Percentiles rank a stretch among this genome's conserved stretches.
phyloP scores from a whole-genome alignment of 1,140 invertebrate species.

The Teleopsis dalmanni region DNA sequence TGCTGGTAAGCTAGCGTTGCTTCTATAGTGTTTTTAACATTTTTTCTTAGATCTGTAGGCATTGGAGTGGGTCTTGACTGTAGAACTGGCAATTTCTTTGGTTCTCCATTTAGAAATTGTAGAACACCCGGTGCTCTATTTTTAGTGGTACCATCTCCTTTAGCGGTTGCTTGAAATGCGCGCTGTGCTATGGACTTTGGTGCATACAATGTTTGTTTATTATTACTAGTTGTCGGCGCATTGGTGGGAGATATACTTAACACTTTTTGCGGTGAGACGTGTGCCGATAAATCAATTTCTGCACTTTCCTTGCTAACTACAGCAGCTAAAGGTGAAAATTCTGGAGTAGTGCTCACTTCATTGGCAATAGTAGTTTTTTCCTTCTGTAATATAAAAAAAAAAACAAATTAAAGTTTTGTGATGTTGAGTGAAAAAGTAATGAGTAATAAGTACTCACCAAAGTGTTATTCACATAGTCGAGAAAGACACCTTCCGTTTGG shows the following conservation, averaged over 20 bases:
- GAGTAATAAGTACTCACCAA: constrained; percentile 19
- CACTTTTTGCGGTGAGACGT: constrained; percentile 12
- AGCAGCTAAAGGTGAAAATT: constrained; percentile 2
- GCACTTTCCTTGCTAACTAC: not conserved
- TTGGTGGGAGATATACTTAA: constrained; percentile 2
- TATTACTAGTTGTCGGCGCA: constrained; percentile 4
- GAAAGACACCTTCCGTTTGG: constrained; percentile 33
- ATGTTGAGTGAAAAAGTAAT: not conserved
- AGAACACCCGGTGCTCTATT: not conserved
- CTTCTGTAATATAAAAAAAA: not conserved
- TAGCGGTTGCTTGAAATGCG: not conserved
- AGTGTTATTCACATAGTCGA: constrained; percentile 32
- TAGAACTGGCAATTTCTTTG: constrained; percentile 3
- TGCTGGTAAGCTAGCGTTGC: constrained; percentile 13
- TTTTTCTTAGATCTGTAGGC: not conserved
- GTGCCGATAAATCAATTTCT: constrained; percentile 9
- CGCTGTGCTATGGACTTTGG: constrained; percentile 11
- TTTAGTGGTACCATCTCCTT: not conserved
- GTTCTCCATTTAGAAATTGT: constrained; percentile 1
- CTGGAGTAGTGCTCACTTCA: not conserved
- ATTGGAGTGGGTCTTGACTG: not conserved
- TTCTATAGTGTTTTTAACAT: not conserved
- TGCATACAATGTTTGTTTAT: not conserved
- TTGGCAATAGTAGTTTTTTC: not conserved
- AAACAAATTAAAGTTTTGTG: not conserved